phyloP scores from a whole-genome alignment of 2,113 vertebrate genomes.

The Apodemus sylvaticus region DNA sequence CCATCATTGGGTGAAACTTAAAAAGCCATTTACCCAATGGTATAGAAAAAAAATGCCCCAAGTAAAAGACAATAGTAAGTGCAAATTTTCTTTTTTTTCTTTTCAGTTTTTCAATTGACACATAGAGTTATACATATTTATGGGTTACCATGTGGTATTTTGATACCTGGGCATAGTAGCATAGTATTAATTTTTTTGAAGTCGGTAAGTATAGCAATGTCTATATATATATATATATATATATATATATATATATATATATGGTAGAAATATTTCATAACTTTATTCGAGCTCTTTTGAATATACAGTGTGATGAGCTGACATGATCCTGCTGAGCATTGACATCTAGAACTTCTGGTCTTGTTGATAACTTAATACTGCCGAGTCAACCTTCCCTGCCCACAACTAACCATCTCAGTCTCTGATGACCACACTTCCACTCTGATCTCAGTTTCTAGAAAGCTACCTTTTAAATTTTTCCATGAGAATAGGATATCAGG shows the following conservation, averaged over 20 bases:
- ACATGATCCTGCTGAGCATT: neutral
- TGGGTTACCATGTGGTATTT: neutral
- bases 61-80: slow-evolving; percentile 7
- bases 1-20: neutral
- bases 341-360: neutral
- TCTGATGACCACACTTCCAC: too few species aligned
- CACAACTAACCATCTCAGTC: neutral
- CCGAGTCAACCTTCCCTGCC: neutral
- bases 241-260: neutral
- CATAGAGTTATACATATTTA: neutral
- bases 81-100: neutral
- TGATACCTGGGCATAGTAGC: neutral
- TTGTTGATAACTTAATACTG: neutral
- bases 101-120: neutral
- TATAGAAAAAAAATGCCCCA: neutral
- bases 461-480: neutral
- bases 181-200: neutral
- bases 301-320: neutral
- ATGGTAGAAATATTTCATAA: neutral
- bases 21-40: neutral
- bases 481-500: neutral
- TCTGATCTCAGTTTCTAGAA: neutral
- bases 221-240: neutral
- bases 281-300: neutral
- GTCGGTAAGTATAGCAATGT: neutral